phyloP scores from a whole-genome alignment of 1,140 invertebrate species.

The Drosophila grimshawi region DNA sequence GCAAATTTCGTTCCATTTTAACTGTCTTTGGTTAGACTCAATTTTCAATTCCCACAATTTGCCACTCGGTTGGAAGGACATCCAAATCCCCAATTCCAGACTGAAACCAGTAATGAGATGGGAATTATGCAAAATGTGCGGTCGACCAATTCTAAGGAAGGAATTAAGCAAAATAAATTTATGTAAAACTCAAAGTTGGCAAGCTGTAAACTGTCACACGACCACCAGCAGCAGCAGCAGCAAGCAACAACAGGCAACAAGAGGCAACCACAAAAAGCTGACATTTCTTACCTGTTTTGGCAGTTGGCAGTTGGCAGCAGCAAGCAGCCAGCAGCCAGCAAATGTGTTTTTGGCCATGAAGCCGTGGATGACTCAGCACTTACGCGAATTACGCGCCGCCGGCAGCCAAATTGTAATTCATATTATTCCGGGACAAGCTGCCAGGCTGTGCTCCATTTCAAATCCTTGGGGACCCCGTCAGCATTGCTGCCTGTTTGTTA shows the following conservation, averaged over 20 bases:
- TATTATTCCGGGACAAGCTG: slow-evolving; percentile 60
- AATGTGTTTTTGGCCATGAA: slow-evolving; percentile 8
- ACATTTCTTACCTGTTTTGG: background rate
- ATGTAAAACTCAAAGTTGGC: slow-evolving; percentile 51
- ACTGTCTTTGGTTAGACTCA: too few relatives aligned
- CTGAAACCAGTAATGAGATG: slow-evolving; percentile 48
- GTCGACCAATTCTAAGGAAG: slow-evolving; percentile 13
- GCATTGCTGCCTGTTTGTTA: slow-evolving; percentile 30
- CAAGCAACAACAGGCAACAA: slow-evolving; percentile 5
- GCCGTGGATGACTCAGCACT: slow-evolving; percentile 45
- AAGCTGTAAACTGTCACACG: slow-evolving; percentile 65
- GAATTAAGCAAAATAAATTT: slow-evolving; percentile 73
- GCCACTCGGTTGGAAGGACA: too few relatives aligned
- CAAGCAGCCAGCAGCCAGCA: slow-evolving; percentile 8
- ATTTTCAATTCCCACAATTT: slow-evolving; percentile 8
- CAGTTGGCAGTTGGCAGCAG: too few relatives aligned
- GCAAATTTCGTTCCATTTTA: too few relatives aligned
- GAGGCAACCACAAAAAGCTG: background rate
- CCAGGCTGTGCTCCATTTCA: slow-evolving; percentile 37
- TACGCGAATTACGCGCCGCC: slow-evolving; percentile 69
- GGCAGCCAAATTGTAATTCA: slow-evolving; percentile 73
- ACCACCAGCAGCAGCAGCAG: too few relatives aligned
- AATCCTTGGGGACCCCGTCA: slow-evolving; percentile 47
- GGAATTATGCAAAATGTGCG: slow-evolving; percentile 40
- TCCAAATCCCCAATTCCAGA: too few relatives aligned